Conservation (phyloP, 2,113 vertebrate genomes). For the Bubo bubo region DNA sequence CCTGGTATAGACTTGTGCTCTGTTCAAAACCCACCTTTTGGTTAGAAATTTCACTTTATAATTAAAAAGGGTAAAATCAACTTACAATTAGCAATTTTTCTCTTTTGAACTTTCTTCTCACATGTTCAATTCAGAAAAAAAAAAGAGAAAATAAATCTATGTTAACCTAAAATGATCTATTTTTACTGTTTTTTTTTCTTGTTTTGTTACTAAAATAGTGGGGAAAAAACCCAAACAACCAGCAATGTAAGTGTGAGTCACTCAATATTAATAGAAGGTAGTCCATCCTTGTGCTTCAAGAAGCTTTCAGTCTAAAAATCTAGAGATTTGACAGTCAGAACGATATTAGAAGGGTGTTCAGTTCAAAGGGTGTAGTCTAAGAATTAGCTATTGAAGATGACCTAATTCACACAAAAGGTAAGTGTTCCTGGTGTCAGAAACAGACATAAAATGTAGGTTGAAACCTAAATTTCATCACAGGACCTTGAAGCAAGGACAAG, state of each 20-base stretch:
- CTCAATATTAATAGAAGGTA: neutral
- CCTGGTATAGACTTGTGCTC: neutral
- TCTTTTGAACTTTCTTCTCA: neutral
- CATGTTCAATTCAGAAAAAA: neutral
- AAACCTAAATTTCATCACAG: neutral
- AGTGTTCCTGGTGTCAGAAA: neutral
- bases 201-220: neutral
- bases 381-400: neutral
- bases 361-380: neutral
- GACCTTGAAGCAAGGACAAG: neutral
- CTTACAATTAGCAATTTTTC: neutral
- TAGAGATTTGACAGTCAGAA: neutral
- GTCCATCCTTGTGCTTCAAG: neutral
- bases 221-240: fast-evolving
- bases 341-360: neutral
- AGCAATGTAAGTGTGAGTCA: neutral
- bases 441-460: neutral
- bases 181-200: neutral
- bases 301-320: neutral
- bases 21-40: neutral
- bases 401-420: neutral
- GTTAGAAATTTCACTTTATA: neutral
- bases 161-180: neutral
- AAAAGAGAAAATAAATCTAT: neutral
- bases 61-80: neutral